These are phyloP conservation scores for Xyrichtys novacula DNA, from an alignment of 2,797 vertebrate species.

Conservation along the genomic window DNA sequence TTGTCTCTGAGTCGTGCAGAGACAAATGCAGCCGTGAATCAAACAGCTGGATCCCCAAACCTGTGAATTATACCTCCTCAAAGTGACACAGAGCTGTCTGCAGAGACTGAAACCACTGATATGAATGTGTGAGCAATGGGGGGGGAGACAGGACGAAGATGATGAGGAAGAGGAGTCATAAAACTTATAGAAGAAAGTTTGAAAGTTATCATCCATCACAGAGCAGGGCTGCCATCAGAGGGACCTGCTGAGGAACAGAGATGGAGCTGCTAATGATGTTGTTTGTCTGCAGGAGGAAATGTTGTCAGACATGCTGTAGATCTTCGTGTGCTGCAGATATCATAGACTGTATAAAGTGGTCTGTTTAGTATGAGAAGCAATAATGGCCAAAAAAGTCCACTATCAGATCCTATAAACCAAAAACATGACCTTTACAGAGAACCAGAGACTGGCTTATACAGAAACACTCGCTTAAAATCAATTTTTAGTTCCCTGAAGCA, in stretches of 20 bases:
- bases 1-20: not conserved
- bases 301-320: not conserved
- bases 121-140: not conserved
- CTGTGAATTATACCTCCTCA: not conserved
- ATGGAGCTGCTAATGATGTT: slow-evolving; percentile 1
- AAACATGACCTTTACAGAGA: too few relatives aligned
- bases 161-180: not conserved
- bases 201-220: not conserved
- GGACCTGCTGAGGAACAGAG: not conserved
- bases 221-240: not conserved
- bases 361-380: too few relatives aligned
- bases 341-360: too few relatives aligned
- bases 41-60: not conserved
- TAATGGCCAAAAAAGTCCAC: too few relatives aligned
- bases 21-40: not conserved
- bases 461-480: too few relatives aligned
- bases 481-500: too few relatives aligned
- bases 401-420: too few relatives aligned
- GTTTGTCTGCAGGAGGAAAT: not conserved
- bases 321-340: not conserved
- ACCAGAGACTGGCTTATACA: too few relatives aligned
- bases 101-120: not conserved
- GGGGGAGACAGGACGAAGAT: not conserved
- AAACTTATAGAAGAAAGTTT: not conserved
- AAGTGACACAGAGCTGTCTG: not conserved